Percentiles rank a stretch among this genome's conserved stretches.
phyloP scores from a whole-genome alignment of 2,888 invertebrate genomes.

The Tuberolachnus salignus region DNA sequence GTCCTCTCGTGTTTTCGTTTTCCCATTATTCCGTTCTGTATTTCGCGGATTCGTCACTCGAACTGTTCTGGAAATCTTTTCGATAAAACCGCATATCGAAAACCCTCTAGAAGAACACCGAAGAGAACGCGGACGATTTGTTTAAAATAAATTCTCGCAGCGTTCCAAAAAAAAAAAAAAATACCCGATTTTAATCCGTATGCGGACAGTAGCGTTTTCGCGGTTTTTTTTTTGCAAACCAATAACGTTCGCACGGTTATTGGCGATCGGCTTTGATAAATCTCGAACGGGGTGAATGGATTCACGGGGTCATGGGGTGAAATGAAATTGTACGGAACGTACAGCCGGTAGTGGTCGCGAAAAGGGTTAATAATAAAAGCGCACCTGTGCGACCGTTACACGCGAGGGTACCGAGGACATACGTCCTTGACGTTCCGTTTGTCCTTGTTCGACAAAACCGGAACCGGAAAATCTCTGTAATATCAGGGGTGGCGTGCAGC shows the following conservation, averaged over 20 bases:
- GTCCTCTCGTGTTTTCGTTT: too few species aligned
- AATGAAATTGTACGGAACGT: neutral
- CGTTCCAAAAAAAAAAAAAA: too few species aligned
- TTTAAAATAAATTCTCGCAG: too few species aligned
- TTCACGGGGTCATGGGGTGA: neutral
- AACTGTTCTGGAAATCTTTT: too few species aligned
- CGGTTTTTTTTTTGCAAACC: neutral
- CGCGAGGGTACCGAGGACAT: constrained; percentile 2
- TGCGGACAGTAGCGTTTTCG: neutral
- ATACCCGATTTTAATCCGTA: too few species aligned
- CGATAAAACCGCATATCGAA: too few species aligned
- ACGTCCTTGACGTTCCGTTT: constrained; percentile 46
- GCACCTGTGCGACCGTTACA: neutral
- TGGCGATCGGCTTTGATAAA: too few species aligned
- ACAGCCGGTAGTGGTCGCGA: neutral
- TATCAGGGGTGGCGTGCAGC: constrained; percentile 3
- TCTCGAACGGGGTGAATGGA: neutral
- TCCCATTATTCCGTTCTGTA: too few species aligned
- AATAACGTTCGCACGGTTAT: too few species aligned
- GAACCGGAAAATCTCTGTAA: constrained; percentile 47
- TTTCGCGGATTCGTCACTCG: too few species aligned
- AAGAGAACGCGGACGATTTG: too few species aligned
- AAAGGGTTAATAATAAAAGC: constrained; percentile 23
- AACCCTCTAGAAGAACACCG: too few species aligned
- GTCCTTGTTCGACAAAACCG: constrained; percentile 16